phyloP scores from a whole-genome alignment of 2,888 invertebrate species.

The Luperina nickerlii region DNA sequence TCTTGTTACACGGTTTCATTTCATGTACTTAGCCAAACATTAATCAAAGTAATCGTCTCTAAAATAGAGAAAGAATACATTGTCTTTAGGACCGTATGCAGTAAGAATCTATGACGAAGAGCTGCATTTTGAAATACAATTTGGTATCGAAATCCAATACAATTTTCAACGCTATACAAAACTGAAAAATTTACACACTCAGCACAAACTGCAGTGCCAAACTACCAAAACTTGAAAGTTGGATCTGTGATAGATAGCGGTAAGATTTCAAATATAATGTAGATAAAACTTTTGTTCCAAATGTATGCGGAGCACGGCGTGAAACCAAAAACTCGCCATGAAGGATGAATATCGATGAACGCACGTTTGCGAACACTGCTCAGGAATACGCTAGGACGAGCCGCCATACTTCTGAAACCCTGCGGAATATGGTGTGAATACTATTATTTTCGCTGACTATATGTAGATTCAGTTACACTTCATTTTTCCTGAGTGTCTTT shows the following conservation, averaged over 20 bases:
- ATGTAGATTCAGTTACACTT: neutral
- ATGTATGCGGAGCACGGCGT: constrained; percentile 47
- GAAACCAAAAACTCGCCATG: constrained; percentile 53
- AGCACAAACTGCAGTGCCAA: constrained; percentile 37
- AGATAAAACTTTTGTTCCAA: constrained; percentile 38
- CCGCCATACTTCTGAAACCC: constrained; percentile 1
- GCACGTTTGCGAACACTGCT: constrained; percentile 39
- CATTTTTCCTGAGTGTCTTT: neutral
- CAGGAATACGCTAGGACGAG: constrained; percentile 18
- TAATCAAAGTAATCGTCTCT: neutral
- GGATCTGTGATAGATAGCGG: constrained; percentile 41
- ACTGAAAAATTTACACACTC: constrained; percentile 24
- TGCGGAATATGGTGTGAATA: constrained; percentile 8
- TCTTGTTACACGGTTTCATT: neutral
- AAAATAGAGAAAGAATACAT: neutral
- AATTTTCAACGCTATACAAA: constrained; percentile 12
- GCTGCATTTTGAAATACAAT: neutral
- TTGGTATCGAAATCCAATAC: neutral
- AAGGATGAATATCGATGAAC: constrained; percentile 57
- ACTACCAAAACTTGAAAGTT: constrained; percentile 29
- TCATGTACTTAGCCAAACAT: neutral
- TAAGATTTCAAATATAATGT: constrained; percentile 46
- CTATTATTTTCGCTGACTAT: neutral
- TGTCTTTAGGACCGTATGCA: neutral
- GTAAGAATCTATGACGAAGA: neutral